Base-by-base conservation (phyloP, 2,113 vertebrate species). In the Salvator merianae region DNA sequence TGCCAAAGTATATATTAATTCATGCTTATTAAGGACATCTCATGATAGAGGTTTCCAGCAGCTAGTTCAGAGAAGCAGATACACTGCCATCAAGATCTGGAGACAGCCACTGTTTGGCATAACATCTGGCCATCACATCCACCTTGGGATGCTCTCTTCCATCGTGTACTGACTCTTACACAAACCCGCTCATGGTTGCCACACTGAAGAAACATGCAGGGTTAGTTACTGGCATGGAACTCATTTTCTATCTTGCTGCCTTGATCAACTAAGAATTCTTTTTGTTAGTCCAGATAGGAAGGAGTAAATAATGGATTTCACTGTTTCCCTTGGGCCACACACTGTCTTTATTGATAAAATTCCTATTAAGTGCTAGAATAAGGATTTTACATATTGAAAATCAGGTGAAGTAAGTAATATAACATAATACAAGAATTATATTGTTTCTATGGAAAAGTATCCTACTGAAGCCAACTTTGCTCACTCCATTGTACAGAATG, bases 401-500 rank as follows among this genome's bases (percentile, higher is more conserved):
- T 83, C 55, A 36, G 16, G n/a, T 81, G 85, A 79, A 63, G 77
- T 63, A 85, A 70, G 1, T 0, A 53, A 9, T 53, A 53, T 53
- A 53, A n/a, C n/a, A n/a, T n/a, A n/a, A n/a, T n/a, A n/a, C n/a
- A n/a, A n/a, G n/a, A n/a, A n/a, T 7, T 24, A 79, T 86, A 62
- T 85, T 3, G 84, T 0, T 70, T 79, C 13, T 36, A 8, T 14
- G 88, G 28, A 83, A 3, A 47, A 34, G 26, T 88, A 34, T 87
- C 8, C 50, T 84, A 20, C 53, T 72, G 81, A 59, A 55, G 69
- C 55, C 74, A 81, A 30, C 83, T 70, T 84, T 88, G 82, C 30
- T 84, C 0, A 78, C 43, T 28, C 38, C 12, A 59, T 14, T 43
- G n/a, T 47, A 3, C 53, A 43, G 4, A n/a, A 16, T 69, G n/a